Base-by-base conservation (phyloP, 2,797 vertebrate species). In the Strix occidentalis region DNA sequence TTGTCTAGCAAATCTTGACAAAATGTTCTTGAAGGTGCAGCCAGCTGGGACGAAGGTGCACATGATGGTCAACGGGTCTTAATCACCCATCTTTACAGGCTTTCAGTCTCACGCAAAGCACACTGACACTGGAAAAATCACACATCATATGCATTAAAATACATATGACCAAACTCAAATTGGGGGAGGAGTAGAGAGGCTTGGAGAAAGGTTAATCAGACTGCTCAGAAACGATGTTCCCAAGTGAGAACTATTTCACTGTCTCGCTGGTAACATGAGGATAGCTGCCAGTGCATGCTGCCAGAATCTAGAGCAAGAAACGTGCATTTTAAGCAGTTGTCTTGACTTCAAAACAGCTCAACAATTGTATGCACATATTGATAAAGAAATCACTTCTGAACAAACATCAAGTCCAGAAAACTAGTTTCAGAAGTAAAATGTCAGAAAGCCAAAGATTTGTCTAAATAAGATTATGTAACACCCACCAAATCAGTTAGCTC, bases 1-100 rank as follows among this genome's bases (percentile, higher is more conserved):
- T 86, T 92, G 88, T 77, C 84, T 90, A 79, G 66, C 66, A 90
- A 92, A 96, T 92, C 84, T 89, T 93, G 86, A 83, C 56, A 94
- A 87, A 94, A 70, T 1, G 2, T 50, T 86, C 85, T 58, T 53
- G 77, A 79, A 84, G 2, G 1, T 57, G 86, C 66, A 80, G 74
- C 74, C 90, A 88, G 86, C 50, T 33, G 84, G 92, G 78, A 50
- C 0, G 5, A 50, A 60, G 50, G 24, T 60, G 58, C 50, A 57
- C 64, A 6, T 15, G 80, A 77, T 1, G 21, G 31, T 75, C 85
- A 74, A 31, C 1, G 0, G 77, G 78, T 66, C 74, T 35, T 20
- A 83, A 70, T 20, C 75, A 90, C 64, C 35, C 84, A 83, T 35
- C 93, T 95, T 95, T 88, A 64, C 57, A 57, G 94, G 78, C 54